Evolutionary conservation across 1,140 invertebrate genomes (phyloP).

Genomic region (Aphaenogaster floridana): DNA sequence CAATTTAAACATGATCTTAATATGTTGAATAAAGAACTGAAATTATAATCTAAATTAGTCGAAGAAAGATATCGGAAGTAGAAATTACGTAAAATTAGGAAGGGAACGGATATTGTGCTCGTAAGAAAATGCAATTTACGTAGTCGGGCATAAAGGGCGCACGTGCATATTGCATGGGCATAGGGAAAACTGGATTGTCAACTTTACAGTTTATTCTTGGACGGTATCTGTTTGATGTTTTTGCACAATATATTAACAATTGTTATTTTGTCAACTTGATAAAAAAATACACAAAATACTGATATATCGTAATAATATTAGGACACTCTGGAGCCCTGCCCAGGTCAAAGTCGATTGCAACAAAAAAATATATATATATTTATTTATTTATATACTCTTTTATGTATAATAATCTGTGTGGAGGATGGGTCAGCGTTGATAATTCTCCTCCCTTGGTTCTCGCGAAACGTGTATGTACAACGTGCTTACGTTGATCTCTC

Average conservation of each 20-base stretch:
- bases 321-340: constrained; percentile 83
- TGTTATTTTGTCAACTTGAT: constrained; percentile 82
- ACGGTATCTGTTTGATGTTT: constrained; percentile 86
- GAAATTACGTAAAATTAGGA: constrained; percentile 6
- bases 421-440: constrained; percentile 58
- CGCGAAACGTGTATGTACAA: constrained; percentile 65
- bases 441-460: constrained; percentile 59
- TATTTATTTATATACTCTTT: constrained; percentile 71
- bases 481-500: neutral
- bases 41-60: constrained; percentile 12
- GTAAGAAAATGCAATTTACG: constrained; percentile 7
- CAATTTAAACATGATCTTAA: too few species aligned
- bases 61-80: neutral
- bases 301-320: constrained; percentile 84
- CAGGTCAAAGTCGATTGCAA: constrained; percentile 83
- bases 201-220: constrained; percentile 85
- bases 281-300: constrained; percentile 86
- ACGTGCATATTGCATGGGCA: constrained; percentile 43
- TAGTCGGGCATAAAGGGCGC: neutral
- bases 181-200: constrained; percentile 76
- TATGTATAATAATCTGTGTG: constrained; percentile 80
- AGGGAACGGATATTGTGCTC: neutral
- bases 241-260: constrained; percentile 87
- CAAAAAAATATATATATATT: constrained; percentile 79
- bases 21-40: neutral